Conservation (phyloP, 92 coral and sea anemone species). For the Porites divaricata region DNA sequence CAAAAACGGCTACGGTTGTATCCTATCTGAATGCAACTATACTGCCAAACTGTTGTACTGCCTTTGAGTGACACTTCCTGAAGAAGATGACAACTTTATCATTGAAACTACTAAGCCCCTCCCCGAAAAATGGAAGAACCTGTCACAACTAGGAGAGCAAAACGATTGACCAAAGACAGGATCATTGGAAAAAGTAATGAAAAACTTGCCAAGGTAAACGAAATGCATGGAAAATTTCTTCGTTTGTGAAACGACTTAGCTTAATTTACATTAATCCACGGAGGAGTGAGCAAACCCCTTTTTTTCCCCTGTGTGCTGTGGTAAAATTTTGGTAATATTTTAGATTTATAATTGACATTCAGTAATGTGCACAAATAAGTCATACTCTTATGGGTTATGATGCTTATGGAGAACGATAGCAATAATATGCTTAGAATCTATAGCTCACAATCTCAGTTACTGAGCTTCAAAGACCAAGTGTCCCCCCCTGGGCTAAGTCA, state of each 20-base stretch:
- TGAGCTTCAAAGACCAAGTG: no score
- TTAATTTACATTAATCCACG: no score
- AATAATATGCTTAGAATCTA: no score
- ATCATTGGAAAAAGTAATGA: constrained; percentile 82
- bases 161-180: constrained; percentile 52
- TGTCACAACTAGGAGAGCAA: constrained; percentile 45
- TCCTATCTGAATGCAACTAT: constrained; percentile 84
- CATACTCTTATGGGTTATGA: no score
- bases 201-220: constrained; percentile 72
- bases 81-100: constrained; percentile 75
- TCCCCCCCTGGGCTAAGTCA: no score
- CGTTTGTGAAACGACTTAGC: background rate
- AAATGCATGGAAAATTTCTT: background rate
- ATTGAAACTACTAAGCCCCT: constrained; percentile 73
- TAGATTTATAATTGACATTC: no score
- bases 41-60: constrained; percentile 90
- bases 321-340: no score
- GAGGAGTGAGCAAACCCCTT: no score
- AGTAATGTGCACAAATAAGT: no score
- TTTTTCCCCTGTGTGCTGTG: no score
- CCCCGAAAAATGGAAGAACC: constrained; percentile 19
- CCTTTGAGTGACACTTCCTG: constrained; percentile 74
- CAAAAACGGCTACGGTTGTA: constrained; percentile 88
- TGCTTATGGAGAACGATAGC: no score
- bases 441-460: no score